phyloP scores from a whole-genome alignment of 53 echinoderm and acorn worm species.

The Astropecten irregularis region DNA sequence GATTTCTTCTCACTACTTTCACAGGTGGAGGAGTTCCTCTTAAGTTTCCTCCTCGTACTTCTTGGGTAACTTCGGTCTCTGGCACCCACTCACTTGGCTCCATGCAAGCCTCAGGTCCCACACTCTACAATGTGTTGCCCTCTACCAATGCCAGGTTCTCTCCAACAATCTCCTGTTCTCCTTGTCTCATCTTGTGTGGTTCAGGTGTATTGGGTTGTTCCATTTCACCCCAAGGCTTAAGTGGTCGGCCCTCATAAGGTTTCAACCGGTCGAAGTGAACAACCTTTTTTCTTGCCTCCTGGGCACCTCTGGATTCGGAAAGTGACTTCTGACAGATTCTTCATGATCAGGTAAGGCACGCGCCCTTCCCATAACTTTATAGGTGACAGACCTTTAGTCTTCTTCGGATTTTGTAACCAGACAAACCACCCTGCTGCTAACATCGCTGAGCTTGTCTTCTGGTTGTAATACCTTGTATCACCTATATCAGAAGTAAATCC shows the following conservation, averaged over 20 bases:
- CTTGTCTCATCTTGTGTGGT: neutral
- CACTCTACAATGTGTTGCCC: neutral
- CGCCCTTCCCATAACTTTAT: neutral
- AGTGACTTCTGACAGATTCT: neutral
- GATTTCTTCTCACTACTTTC: neutral
- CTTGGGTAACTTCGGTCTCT: neutral
- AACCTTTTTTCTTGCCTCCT: neutral
- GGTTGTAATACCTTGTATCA: neutral
- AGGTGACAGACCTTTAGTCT: conserved; percentile 30
- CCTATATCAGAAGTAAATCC: neutral
- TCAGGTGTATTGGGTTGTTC: neutral
- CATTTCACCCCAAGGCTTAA: neutral
- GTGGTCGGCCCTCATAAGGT: neutral
- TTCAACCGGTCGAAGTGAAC: conserved; percentile 9
- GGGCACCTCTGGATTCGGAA: conserved; percentile 14
- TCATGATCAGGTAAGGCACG: conserved; percentile 1
- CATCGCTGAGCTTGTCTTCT: neutral
- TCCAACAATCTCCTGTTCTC: neutral
- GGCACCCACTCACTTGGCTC: neutral
- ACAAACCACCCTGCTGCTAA: conserved; percentile 2
- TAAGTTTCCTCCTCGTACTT: no score
- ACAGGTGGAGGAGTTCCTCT: neutral
- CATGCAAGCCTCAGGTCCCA: neutral
- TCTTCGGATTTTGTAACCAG: conserved; percentile 5
- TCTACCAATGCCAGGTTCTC: neutral